Conservation (phyloP, 2,888 invertebrate genomes). For the Aphrophora alni region DNA sequence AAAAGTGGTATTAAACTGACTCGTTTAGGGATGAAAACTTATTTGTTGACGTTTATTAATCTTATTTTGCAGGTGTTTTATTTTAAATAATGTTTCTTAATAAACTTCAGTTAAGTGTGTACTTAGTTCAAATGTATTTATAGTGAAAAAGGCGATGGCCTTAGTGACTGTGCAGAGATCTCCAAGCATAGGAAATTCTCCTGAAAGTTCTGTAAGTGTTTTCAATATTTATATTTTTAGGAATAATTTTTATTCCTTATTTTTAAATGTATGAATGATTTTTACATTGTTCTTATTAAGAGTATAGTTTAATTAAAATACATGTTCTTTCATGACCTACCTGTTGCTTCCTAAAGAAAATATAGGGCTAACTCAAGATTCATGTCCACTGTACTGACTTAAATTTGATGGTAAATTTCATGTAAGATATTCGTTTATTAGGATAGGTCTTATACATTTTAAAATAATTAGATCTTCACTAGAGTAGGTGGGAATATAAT, state of each 20-base stretch:
- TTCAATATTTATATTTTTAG: neutral
- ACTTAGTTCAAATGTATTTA: conserved; percentile 13
- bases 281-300: too few relatives aligned
- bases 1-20: conserved; percentile 10
- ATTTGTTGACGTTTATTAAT: neutral
- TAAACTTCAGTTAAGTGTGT: neutral
- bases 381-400: too few relatives aligned
- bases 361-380: too few relatives aligned
- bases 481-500: too few relatives aligned
- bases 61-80: neutral
- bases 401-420: too few relatives aligned
- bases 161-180: conserved; percentile 76
- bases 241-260: neutral
- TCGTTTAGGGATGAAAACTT: neutral
- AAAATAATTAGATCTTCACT: too few relatives aligned
- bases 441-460: too few relatives aligned
- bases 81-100: neutral
- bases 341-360: too few relatives aligned
- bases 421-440: too few relatives aligned
- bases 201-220: conserved; percentile 65
- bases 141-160: conserved; percentile 62
- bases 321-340: too few relatives aligned
- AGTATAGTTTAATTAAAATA: too few relatives aligned
- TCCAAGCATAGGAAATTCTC: conserved; percentile 72
- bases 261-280: too few relatives aligned